A percentile compares a stretch with the other conserved stretches of the same genome.
Evolutionary conservation across 2,888 invertebrate species (phyloP).

Genomic region (Coelopa pilipes): DNA sequence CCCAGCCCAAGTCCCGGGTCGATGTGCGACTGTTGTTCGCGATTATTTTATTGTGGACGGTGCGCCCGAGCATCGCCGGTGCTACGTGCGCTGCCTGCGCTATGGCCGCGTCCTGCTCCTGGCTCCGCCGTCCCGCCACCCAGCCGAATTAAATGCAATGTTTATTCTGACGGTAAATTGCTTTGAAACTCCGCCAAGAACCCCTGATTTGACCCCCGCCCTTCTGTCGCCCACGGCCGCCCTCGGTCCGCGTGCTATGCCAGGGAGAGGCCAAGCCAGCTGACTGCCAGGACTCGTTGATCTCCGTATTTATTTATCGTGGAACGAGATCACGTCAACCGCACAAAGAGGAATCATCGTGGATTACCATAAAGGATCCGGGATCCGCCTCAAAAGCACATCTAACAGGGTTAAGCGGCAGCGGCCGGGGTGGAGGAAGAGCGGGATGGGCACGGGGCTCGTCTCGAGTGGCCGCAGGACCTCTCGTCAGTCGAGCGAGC

Average conservation of each 20-base stretch:
- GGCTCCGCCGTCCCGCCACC: background rate
- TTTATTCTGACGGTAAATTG: background rate
- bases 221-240: too few species aligned
- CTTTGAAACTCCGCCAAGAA: background rate
- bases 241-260: too few species aligned
- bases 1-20: background rate
- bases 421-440: background rate
- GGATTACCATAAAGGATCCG: conserved; percentile 54
- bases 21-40: conserved; percentile 2
- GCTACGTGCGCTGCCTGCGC: too few species aligned
- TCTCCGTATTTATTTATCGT: conserved; percentile 57
- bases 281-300: conserved; percentile 41
- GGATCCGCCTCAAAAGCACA: conserved; percentile 29
- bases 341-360: conserved; percentile 55
- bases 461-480: background rate
- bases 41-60: conserved; percentile 20
- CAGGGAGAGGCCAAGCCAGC: too few species aligned
- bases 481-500: background rate
- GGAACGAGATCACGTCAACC: conserved; percentile 62
- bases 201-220: too few species aligned
- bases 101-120: too few species aligned
- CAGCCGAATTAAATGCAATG: background rate
- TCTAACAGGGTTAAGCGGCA: conserved; percentile 15
- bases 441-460: background rate
- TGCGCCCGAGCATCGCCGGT: too few species aligned